Evolutionary conservation across 1,140 invertebrate genomes (phyloP), one percentile per base, ranked within the genome.

Genomic region (Procambarus virginalis): DNA sequence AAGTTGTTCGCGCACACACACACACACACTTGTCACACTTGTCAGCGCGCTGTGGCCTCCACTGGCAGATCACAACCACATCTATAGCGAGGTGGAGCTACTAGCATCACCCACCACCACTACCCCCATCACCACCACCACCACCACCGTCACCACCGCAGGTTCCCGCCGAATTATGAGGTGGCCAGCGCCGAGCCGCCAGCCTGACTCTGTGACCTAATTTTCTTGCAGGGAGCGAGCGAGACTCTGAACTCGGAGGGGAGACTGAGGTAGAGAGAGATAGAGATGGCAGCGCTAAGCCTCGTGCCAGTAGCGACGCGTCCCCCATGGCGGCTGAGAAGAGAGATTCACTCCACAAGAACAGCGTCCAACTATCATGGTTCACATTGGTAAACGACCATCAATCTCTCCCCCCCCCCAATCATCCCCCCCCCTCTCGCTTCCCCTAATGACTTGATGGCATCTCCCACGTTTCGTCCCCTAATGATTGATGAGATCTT

Each of bases 151-250:
- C 75, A 77, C 22, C 75, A 77, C 5, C 34, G 1, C 34, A 34
- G 34, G 34, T 34, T 34, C 34, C 34, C 34, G 34, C 34, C 34
- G 34, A 34, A 34, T 34, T 34, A 34, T 34, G 0, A 34, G 34
- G 34, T 34, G 34, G 34, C 34, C 34, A 34, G 34, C 34, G 34
- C 34, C 34, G 1, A 34, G 34, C 34, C 34, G 34, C 34, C 34
- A 64, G 60, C 2, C 51, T 78, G 76, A 78, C n/a, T 46, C 5
- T 14, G 22, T 51, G 49, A 80, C 49, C 17, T 73, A n/a, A 46
- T 84, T 73, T 46, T 84, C 82, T 84, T 84, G 6, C 82, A 84
- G 82, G 73, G n/a, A 60, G 77, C 51, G 84, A 49, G 49, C 73
- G 49, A 12, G 84, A 77, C 22, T 77, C 73, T 20, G 84, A 85